Base-by-base conservation (phyloP, 2,113 vertebrate species). In the Limnothrissa miodon region DNA sequence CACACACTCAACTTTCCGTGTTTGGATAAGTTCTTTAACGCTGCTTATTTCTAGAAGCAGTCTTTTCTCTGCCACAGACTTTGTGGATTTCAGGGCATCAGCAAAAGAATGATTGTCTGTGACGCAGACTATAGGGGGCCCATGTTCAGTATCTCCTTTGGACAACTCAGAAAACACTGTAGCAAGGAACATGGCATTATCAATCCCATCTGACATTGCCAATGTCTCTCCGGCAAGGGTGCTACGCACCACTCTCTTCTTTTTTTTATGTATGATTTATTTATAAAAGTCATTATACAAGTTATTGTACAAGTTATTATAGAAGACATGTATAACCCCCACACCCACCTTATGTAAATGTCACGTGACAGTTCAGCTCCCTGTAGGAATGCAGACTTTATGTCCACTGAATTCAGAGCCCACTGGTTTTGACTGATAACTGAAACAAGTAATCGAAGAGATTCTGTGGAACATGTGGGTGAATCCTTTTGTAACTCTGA, bases 331-430 rank as follows among this genome's bases (percentile, higher is more conserved):
- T n/a, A n/a, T n/a, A n/a, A n/a, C n/a, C n/a, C n/a, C n/a, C n/a
- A n/a, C n/a, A n/a, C 51, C 39, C 9, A 78, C 1, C 1, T 4
- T 15, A 90, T 48, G 25, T 74, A 82, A 1, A 86, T 56, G 19
- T 86, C 44, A 56, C 15, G 44, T 4, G 87, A 39, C 21, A 90
- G 29, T 39, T 86, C 74, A 36, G 19, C 81, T 15, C 81, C 86
- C 5, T 88, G 87, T 11, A 89, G 39, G 80, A 88, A 87, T 21
- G 86, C 85, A 45, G 66, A 59, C 78, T 86, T 89, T 59, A 89
- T 89, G 19, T 84, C 85, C 53, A 85, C 83, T 9, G 87, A 87
- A 29, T 89, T 7, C 6, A 86, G 29, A 39, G 46, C 42, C 53
- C 82, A 87, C 39, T 85, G 45, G 9, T 81, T 90, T 80, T 90